Evolutionary conservation across 1,140 invertebrate species (phyloP).

Genomic region (Zophobas atratus): DNA sequence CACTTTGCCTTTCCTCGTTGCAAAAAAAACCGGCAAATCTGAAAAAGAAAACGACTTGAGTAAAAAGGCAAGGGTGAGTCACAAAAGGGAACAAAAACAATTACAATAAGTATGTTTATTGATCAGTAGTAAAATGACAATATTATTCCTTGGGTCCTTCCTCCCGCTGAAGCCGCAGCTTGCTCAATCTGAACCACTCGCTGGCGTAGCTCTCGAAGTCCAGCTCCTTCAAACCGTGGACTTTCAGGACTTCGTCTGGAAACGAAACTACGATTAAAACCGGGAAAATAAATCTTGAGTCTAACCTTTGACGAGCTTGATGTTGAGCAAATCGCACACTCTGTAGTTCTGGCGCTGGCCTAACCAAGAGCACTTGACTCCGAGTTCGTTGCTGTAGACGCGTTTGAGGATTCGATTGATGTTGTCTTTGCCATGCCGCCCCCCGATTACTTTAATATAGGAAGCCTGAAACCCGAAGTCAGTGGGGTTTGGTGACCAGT

Average conservation of each 20-base stretch:
- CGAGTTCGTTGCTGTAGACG: slow-evolving; percentile 6
- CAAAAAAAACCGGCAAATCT: slow-evolving; percentile 36
- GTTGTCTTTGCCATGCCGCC: slow-evolving; percentile 1
- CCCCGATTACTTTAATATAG: not conserved
- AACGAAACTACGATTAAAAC: not conserved
- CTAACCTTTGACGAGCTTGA: not conserved
- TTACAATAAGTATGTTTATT: not conserved
- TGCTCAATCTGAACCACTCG: slow-evolving; percentile 6
- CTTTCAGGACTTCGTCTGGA: not conserved
- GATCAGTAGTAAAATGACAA: not conserved
- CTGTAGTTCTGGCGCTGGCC: slow-evolving; percentile 1
- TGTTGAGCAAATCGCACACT: not conserved
- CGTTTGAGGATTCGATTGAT: not conserved
- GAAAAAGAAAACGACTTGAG: slow-evolving; percentile 27
- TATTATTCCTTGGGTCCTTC: not conserved
- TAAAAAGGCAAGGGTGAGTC: not conserved
- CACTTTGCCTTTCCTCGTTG: slow-evolving; percentile 49
- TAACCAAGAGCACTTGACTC: not conserved
- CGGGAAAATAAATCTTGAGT: not conserved
- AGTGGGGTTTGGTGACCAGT: not conserved
- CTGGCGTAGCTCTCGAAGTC: not conserved
- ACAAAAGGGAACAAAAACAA: not conserved
- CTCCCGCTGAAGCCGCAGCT: not conserved
- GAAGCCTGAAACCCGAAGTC: not conserved
- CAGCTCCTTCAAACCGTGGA: not conserved